Conservation (phyloP, 2,888 invertebrate genomes). For the Sepioteuthis lessoniana region DNA sequence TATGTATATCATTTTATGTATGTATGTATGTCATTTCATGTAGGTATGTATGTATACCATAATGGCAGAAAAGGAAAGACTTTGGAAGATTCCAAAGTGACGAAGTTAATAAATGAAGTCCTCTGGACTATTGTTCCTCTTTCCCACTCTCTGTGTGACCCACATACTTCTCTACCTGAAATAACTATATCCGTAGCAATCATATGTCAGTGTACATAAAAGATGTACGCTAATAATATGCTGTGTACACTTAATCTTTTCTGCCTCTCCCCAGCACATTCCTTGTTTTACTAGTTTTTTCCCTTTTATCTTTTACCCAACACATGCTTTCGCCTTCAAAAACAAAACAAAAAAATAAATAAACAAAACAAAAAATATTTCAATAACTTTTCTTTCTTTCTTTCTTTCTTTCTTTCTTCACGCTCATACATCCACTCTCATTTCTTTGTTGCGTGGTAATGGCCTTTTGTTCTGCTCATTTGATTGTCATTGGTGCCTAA, state of each 20-base stretch:
- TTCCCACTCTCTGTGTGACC: background rate
- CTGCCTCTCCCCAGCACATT: background rate
- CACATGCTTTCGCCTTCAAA: background rate
- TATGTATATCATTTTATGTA: too few relatives aligned
- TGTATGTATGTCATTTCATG: background rate
- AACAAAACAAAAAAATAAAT: too few relatives aligned
- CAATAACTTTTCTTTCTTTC: too few relatives aligned
- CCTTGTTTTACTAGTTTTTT: background rate
- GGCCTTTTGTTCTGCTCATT: too few relatives aligned
- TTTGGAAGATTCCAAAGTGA: slow-evolving; percentile 1
- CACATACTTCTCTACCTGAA: background rate
- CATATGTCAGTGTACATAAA: background rate
- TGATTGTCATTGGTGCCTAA: too few relatives aligned
- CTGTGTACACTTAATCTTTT: background rate
- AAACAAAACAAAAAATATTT: too few relatives aligned
- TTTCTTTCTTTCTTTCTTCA: too few relatives aligned
- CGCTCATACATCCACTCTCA: too few relatives aligned
- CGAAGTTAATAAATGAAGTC: slow-evolving; percentile 4
- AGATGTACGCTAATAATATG: slow-evolving; percentile 6
- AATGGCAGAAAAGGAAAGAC: background rate
- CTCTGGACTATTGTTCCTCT: background rate
- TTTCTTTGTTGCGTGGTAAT: background rate
- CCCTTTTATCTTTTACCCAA: background rate
- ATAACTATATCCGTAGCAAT: background rate
- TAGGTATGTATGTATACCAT: background rate